Percentiles rank a stretch among this genome's conserved stretches.
Evolutionary conservation across 2,113 vertebrate genomes (phyloP).

Genomic region (Lophotis ruficrista): DNA sequence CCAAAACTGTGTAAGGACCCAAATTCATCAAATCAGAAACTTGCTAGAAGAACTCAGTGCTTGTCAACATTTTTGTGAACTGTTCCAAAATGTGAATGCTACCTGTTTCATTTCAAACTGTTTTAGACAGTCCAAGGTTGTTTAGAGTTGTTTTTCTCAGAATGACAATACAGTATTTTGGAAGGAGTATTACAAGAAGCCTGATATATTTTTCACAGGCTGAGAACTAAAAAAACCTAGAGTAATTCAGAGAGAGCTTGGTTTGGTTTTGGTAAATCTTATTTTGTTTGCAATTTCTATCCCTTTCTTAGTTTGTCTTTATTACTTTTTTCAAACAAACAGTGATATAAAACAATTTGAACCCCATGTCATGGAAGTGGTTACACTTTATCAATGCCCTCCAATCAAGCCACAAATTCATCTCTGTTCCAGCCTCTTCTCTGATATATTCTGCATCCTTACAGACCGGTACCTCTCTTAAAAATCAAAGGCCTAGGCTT

Average conservation of each 20-base stretch:
- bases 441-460: not conserved
- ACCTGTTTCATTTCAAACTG: not conserved
- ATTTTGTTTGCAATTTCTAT: not conserved
- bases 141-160: conserved; percentile 1
- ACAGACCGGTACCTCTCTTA: not conserved
- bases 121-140: not conserved
- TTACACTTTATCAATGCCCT: not conserved
- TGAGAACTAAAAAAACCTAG: not conserved
- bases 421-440: not conserved
- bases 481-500: not conserved
- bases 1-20: not conserved
- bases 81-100: conserved; percentile 13
- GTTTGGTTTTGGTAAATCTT: not conserved
- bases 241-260: not conserved
- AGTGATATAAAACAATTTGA: not conserved
- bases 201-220: not conserved
- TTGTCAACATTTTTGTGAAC: conserved; percentile 9
- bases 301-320: not conserved
- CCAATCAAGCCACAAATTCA: not conserved
- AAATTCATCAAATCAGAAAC: not conserved
- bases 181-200: not conserved
- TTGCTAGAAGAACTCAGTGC: not conserved
- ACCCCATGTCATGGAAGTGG: not conserved
- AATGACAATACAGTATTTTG: not conserved
- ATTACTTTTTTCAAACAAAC: not conserved